phyloP scores from a whole-genome alignment of 2,888 invertebrate species.

The Colletes collaris region DNA sequence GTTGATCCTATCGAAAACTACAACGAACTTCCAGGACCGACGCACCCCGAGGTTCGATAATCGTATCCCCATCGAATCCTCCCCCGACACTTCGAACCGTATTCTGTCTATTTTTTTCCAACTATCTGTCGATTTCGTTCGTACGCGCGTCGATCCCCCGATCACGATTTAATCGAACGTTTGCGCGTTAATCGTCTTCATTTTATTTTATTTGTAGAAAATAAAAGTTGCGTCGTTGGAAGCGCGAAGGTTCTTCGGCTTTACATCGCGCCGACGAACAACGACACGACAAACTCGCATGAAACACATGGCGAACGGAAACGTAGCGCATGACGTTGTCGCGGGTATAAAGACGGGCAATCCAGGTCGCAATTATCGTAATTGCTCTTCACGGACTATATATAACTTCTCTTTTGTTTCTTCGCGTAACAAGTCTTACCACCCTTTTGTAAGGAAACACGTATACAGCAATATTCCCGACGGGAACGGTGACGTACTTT shows the following conservation, averaged over 20 bases:
- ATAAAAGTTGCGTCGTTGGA: background rate
- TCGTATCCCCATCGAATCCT: background rate
- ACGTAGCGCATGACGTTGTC: slow-evolving; percentile 3
- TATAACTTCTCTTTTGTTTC: slow-evolving; percentile 11
- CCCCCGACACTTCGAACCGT: background rate
- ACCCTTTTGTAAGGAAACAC: background rate
- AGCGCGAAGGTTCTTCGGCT: background rate
- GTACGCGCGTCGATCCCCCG: too few species aligned
- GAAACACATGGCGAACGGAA: slow-evolving; percentile 1
- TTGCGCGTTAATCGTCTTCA: too few species aligned
- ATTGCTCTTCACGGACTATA: slow-evolving; percentile 37
- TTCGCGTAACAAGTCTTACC: slow-evolving; percentile 17
- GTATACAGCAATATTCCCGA: background rate
- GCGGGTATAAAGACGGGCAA: slow-evolving; percentile 28
- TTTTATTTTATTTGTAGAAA: too few species aligned
- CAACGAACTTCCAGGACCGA: too few species aligned
- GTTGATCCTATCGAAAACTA: slow-evolving; percentile 1
- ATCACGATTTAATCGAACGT: too few species aligned
- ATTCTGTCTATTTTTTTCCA: too few species aligned
- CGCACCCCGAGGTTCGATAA: background rate
- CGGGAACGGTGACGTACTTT: background rate
- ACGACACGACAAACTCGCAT: background rate
- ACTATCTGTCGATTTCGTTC: too few species aligned
- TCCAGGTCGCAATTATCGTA: slow-evolving; percentile 51
- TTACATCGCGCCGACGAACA: background rate